These are phyloP conservation scores for Incurvaria masculella DNA, from an alignment of 2,888 invertebrate genomes.

Conservation along the genomic window DNA sequence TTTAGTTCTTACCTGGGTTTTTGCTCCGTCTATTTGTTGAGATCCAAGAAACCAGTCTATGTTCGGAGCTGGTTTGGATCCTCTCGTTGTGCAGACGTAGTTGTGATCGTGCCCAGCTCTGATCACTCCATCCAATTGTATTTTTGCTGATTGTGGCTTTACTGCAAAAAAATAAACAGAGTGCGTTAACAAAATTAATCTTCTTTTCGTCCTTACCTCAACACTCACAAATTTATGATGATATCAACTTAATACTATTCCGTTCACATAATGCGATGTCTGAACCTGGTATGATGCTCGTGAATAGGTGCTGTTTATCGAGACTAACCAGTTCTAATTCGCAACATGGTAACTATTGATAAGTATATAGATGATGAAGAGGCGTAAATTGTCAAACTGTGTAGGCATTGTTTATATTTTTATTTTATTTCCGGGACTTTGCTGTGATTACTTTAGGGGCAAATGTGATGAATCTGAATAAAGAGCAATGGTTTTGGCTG, in stretches of 20 bases:
- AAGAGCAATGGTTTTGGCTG: too few species aligned
- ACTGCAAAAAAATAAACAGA: slow-evolving; percentile 49
- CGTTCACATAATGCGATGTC: too few species aligned
- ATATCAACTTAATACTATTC: too few species aligned
- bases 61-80: slow-evolving; percentile 80
- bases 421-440: not conserved
- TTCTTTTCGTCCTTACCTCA: not conserved
- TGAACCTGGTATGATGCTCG: too few species aligned
- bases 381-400: not conserved
- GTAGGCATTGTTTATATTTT: not conserved
- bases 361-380: not conserved
- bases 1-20: slow-evolving; percentile 33
- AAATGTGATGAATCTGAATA: too few species aligned
- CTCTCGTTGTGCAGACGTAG: slow-evolving; percentile 75
- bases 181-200: slow-evolving; percentile 5
- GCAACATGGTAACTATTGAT: not conserved
- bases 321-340: not conserved
- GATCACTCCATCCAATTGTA: slow-evolving; percentile 67
- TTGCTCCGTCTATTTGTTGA: slow-evolving; percentile 40
- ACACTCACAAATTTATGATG: not conserved
- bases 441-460: too few species aligned
- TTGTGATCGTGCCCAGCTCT: slow-evolving; percentile 72
- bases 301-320: too few species aligned
- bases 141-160: slow-evolving; percentile 72
- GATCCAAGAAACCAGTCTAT: slow-evolving; percentile 76